Conservation (phyloP, 2,888 invertebrate genomes). For the Drosophila mulleri region DNA sequence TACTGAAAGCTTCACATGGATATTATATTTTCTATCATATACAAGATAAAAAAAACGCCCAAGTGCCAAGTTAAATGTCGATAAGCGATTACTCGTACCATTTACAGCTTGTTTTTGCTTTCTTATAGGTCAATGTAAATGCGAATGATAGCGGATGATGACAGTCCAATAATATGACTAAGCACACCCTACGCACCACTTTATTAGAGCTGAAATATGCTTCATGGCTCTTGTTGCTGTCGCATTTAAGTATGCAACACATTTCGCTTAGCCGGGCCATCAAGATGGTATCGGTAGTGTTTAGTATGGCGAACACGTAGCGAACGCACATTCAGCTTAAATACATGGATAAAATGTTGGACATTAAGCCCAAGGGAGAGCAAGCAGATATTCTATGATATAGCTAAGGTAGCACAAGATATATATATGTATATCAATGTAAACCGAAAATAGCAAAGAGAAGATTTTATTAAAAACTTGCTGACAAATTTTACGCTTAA, state of each 20-base stretch:
- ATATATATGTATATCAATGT: neutral
- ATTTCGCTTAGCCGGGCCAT: conserved; percentile 43
- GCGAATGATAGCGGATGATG: conserved; percentile 25
- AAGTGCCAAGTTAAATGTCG: neutral
- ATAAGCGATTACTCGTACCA: neutral
- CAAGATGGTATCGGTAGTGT: conserved; percentile 46
- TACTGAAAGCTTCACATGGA: neutral
- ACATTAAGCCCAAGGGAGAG: conserved; percentile 59
- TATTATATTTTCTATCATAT: no score
- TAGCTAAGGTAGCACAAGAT: conserved; percentile 12
- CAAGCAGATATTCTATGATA: conserved; percentile 35
- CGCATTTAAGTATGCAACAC: conserved; percentile 64
- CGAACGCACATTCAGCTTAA: conserved; percentile 69
- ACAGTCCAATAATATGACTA: conserved; percentile 44
- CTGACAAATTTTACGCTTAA: conserved; percentile 62
- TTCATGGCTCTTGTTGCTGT: conserved; percentile 49
- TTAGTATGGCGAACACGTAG: conserved; percentile 71
- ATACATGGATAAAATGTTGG: conserved; percentile 74
- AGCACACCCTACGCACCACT: conserved; percentile 62
- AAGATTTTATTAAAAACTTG: conserved; percentile 25
- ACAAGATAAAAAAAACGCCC: neutral
- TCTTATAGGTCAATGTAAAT: conserved; percentile 26
- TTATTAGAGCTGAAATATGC: conserved; percentile 71
- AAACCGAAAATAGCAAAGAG: conserved; percentile 14
- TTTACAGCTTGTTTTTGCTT: conserved; percentile 23